Base-by-base conservation (phyloP, 2,797 vertebrate genomes). In the Dermochelys coriacea region DNA sequence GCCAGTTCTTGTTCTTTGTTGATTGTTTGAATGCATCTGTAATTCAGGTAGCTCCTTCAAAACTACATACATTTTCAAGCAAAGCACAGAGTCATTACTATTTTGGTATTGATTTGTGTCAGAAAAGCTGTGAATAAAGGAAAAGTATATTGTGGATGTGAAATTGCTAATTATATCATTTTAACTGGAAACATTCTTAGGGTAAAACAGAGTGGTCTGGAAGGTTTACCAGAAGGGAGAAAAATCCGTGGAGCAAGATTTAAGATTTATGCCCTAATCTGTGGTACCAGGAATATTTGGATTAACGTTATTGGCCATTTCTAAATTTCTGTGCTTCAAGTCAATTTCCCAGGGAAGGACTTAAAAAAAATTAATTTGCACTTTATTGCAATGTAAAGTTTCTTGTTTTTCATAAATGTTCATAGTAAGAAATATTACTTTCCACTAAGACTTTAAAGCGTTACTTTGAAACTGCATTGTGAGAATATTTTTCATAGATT, bases 261-360 rank as follows among this genome's bases (percentile, higher is more conserved):
- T 37, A 1, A 0, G 74, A 25, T 18, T 54, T 8, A 54, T 21
- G 71, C 1, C 50, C 16, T 45, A 14, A 47, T 3, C 50, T 84
- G 68, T 52, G 57, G 41, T 29, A 77, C 5, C 10, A 52, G 16
- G n/a, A 31, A 77, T 16, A 49, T 45, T 18, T 49, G 25, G 25
- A 27, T 47, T 47, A 49, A 6, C 34, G 10, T 12, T 68, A 79
- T 7, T 23, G 64, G 31, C n/a, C 27, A 5, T 57, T 82, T 34
- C 84, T 49, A 90, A 93, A 83, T 12, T 91, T 91, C 75, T 78
- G 12, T 25, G 90, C 59, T 80, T 86, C 88, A 90, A 59, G 12
- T 6, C 41, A 82, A 37, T 11, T 16, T 21, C 23, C 14, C 15
- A 25, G 51, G 7, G 25, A 78, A 5, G 8, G 34, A 19, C 16